Evolutionary conservation across 2,113 vertebrate species (phyloP).

Genomic region (Hemicordylus capensis): DNA sequence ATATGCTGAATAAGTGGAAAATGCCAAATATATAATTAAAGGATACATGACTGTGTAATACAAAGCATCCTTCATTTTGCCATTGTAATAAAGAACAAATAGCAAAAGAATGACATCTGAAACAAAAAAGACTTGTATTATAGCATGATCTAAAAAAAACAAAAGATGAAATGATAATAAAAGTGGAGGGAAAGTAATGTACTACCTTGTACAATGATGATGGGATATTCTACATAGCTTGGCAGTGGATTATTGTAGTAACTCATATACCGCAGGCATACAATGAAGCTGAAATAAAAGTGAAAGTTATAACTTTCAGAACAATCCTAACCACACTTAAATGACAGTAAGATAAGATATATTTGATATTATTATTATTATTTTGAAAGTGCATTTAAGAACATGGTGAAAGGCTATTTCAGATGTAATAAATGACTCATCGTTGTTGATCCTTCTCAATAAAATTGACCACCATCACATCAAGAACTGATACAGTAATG

Average conservation of each 20-base stretch:
- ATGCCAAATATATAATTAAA: constrained; percentile 54
- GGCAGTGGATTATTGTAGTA: constrained; percentile 89
- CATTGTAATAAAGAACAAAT: constrained; percentile 84
- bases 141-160: not conserved
- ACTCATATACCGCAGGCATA: constrained; percentile 93
- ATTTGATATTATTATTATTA: not conserved
- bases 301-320: not conserved
- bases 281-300: constrained; percentile 81
- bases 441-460: no score
- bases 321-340: not conserved
- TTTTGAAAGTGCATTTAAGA: no score
- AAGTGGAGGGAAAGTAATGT: not conserved
- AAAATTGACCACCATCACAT: no score
- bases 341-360: not conserved
- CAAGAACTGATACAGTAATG: no score
- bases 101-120: constrained; percentile 87
- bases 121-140: constrained; percentile 41
- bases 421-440: no score
- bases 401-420: no score
- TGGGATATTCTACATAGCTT: constrained; percentile 93
- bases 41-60: constrained; percentile 86
- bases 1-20: not conserved
- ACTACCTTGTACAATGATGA: constrained; percentile 93
- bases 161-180: not conserved
- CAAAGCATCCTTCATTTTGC: constrained; percentile 76